Evolutionary conservation across 2,888 invertebrate species (phyloP).

Genomic region (Phortica okadai): DNA sequence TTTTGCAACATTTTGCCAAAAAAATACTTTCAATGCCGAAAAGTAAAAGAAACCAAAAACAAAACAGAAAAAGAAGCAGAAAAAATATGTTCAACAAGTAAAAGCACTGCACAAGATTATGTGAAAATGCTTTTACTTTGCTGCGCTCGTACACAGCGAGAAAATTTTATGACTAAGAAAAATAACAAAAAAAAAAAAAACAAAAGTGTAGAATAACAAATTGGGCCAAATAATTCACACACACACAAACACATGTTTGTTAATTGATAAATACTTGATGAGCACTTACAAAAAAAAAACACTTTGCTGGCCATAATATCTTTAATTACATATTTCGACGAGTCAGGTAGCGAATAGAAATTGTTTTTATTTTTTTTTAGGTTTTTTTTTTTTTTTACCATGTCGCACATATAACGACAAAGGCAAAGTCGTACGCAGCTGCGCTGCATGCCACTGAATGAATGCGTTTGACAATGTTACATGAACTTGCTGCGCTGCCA

Average conservation of each 20-base stretch:
- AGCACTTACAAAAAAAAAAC: neutral
- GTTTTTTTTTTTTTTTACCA: slow-evolving; percentile 17
- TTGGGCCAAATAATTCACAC: slow-evolving; percentile 9
- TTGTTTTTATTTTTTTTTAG: neutral
- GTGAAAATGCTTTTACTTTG: slow-evolving; percentile 12
- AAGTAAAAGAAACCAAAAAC: neutral
- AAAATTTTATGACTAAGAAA: neutral
- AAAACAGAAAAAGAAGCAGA: neutral
- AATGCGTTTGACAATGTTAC: slow-evolving; percentile 71
- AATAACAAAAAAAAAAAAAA: neutral
- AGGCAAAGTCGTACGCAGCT: neutral
- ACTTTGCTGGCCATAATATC: slow-evolving; percentile 26
- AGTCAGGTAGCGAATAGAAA: slow-evolving; percentile 20
- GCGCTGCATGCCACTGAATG: slow-evolving; percentile 15
- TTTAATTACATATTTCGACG: slow-evolving; percentile 11
- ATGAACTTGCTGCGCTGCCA: slow-evolving; percentile 66
- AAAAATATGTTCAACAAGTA: slow-evolving; percentile 9
- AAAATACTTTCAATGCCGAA: slow-evolving; percentile 25
- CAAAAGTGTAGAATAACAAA: neutral
- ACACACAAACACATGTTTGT: neutral
- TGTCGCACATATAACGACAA: slow-evolving; percentile 23
- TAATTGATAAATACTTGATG: slow-evolving; percentile 16
- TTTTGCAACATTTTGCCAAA: slow-evolving; percentile 10
- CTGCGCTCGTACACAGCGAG: neutral
- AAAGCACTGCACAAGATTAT: slow-evolving; percentile 18